phyloP scores from a whole-genome alignment of 2,113 vertebrate genomes.

The Noctilio leporinus region DNA sequence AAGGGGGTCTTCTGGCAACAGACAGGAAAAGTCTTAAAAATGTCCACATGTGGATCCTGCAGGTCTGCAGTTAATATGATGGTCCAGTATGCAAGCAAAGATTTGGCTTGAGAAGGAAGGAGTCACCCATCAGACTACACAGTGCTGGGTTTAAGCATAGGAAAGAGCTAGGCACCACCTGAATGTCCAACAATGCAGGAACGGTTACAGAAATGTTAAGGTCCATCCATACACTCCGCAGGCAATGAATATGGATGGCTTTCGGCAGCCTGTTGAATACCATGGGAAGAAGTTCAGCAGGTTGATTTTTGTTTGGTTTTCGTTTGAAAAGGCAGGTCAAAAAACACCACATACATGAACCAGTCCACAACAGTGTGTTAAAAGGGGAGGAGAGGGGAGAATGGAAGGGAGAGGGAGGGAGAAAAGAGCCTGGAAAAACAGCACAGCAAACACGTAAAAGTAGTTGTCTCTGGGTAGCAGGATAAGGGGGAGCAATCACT shows the following conservation, averaged over 20 bases:
- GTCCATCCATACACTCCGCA: constrained; percentile 45
- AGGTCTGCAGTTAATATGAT: constrained; percentile 15
- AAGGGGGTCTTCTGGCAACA: constrained; percentile 17
- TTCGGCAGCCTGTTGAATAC: constrained; percentile 54
- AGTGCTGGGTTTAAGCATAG: constrained; percentile 41
- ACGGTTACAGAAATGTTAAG: constrained; percentile 45
- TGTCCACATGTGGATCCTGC: constrained; percentile 34
- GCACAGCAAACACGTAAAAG: constrained; percentile 47
- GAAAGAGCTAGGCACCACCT: constrained; percentile 57
- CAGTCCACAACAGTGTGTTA: constrained; percentile 27
- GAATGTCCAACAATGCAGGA: constrained; percentile 32
- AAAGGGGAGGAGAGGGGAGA: not conserved
- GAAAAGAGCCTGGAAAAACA: constrained; percentile 29
- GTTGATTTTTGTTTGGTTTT: constrained; percentile 52
- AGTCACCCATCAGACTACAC: constrained; percentile 44
- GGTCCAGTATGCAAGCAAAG: not conserved
- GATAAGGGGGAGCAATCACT: not conserved
- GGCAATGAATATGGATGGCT: constrained; percentile 61
- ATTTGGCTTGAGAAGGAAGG: constrained; percentile 45
- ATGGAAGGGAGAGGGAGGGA: not conserved
- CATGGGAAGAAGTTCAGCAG: constrained; percentile 47
- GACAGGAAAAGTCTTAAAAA: constrained; percentile 39
- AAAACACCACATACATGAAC: constrained; percentile 54
- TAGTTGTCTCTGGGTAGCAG: constrained; percentile 31
- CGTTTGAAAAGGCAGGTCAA: constrained; percentile 54